phyloP scores from a whole-genome alignment of 2,113 vertebrate species.

The Anoura caudifer region DNA sequence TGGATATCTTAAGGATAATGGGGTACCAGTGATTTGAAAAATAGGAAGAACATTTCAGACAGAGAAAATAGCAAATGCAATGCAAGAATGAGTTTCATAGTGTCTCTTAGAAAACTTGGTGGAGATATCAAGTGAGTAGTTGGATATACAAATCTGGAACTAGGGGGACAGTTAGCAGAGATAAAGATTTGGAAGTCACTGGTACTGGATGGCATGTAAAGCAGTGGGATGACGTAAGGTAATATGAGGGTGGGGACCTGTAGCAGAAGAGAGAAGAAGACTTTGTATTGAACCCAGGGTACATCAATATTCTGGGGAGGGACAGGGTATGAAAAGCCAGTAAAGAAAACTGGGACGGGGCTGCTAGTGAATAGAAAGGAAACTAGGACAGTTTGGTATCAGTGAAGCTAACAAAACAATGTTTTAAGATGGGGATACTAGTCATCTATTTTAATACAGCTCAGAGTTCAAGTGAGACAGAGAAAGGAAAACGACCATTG shows the following conservation, averaged over 20 bases:
- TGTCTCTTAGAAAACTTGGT: neutral
- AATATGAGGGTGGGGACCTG: rapidly evolving
- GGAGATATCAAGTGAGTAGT: neutral
- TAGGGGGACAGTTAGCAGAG: neutral
- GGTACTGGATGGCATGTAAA: neutral
- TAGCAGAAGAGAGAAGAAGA: neutral
- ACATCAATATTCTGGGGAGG: neutral
- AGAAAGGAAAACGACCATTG: neutral
- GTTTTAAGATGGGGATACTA: neutral
- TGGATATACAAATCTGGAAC: neutral
- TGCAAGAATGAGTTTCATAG: no score
- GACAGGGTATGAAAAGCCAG: neutral
- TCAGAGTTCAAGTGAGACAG: neutral
- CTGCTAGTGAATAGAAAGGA: neutral
- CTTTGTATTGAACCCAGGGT: neutral
- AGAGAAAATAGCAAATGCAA: neutral
- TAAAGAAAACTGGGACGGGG: neutral
- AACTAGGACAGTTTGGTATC: neutral
- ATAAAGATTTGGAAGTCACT: neutral
- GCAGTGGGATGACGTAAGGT: neutral
- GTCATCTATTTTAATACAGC: neutral
- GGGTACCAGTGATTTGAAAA: neutral
- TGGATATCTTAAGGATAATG: neutral
- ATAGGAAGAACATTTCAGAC: neutral
- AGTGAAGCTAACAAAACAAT: neutral